These are phyloP conservation scores for Chelonus formosanus DNA, from an alignment of 2,888 invertebrate genomes.

Conservation along the genomic window DNA sequence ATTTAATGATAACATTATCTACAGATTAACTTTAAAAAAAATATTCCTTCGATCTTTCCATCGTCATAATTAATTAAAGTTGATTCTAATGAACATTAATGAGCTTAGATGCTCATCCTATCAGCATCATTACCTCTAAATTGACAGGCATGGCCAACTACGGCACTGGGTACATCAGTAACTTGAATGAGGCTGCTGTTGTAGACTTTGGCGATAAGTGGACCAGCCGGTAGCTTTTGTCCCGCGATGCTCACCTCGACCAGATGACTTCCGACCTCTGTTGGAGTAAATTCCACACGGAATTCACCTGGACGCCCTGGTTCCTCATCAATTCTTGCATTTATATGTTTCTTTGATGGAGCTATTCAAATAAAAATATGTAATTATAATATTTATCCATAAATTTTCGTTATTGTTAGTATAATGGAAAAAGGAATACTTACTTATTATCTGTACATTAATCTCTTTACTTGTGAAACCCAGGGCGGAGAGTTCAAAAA, in stretches of 20 bases:
- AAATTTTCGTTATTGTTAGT: conserved; percentile 13
- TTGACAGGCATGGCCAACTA: conserved; percentile 95
- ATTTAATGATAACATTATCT: not conserved
- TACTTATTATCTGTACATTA: conserved; percentile 69
- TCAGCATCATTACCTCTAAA: conserved; percentile 79
- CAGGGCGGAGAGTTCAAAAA: conserved; percentile 86
- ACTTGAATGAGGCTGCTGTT: conserved; percentile 93
- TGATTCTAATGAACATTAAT: too few relatives aligned
- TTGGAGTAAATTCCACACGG: conserved; percentile 90
- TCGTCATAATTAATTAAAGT: too few relatives aligned
- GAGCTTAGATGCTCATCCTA: too few relatives aligned
- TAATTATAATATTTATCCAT: conserved; percentile 1
- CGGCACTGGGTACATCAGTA: conserved; percentile 91
- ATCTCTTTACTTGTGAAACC: conserved; percentile 69
- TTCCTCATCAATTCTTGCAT: conserved; percentile 84
- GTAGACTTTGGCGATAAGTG: conserved; percentile 93
- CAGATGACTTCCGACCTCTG: conserved; percentile 93
- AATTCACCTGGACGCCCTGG: conserved; percentile 82
- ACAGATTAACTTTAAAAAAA: too few relatives aligned
- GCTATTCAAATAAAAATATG: conserved; percentile 63
- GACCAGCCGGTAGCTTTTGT: conserved; percentile 88
- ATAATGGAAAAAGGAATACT: conserved; percentile 48
- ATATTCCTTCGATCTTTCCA: too few relatives aligned
- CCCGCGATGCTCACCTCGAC: conserved; percentile 91
- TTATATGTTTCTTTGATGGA: conserved; percentile 84